Conservation (phyloP, 2,888 invertebrate genomes). For the Antheraea yamamai region DNA sequence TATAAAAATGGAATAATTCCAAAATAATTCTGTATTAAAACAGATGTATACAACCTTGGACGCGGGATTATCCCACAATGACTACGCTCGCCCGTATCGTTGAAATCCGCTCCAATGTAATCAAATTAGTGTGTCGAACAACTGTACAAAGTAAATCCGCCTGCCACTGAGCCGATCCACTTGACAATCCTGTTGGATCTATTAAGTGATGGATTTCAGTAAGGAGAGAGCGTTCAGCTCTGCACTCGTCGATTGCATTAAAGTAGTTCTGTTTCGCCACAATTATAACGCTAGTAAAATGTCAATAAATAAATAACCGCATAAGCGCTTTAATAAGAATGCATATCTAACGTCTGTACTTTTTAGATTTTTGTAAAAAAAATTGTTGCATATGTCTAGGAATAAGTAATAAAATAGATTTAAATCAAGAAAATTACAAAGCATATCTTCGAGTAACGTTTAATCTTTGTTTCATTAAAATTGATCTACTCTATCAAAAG, state of each 20-base stretch:
- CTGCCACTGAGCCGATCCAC: conserved; percentile 27
- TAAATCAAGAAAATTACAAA: too few relatives aligned
- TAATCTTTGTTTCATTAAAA: too few relatives aligned
- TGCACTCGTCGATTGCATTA: background rate
- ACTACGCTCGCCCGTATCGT: conserved; percentile 39
- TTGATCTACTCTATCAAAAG: too few relatives aligned
- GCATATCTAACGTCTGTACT: too few relatives aligned
- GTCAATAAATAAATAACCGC: background rate
- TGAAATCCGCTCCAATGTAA: conserved; percentile 40
- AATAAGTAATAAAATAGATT: too few relatives aligned
- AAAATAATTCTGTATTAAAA: background rate
- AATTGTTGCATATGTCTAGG: too few relatives aligned
- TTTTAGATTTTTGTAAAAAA: too few relatives aligned
- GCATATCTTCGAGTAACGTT: too few relatives aligned
- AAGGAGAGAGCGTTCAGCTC: background rate
- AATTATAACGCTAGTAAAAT: background rate
- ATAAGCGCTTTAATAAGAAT: too few relatives aligned
- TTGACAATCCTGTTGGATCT: conserved; percentile 39
- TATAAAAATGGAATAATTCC: background rate
- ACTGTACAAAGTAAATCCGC: conserved; percentile 25
- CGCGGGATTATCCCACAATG: conserved; percentile 10
- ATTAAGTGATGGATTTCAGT: conserved; percentile 42
- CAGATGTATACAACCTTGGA: background rate
- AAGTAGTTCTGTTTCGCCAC: background rate
- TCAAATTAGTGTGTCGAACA: conserved; percentile 42